phyloP scores from a whole-genome alignment of 2,113 vertebrate genomes.

The Sardina pilchardus region DNA sequence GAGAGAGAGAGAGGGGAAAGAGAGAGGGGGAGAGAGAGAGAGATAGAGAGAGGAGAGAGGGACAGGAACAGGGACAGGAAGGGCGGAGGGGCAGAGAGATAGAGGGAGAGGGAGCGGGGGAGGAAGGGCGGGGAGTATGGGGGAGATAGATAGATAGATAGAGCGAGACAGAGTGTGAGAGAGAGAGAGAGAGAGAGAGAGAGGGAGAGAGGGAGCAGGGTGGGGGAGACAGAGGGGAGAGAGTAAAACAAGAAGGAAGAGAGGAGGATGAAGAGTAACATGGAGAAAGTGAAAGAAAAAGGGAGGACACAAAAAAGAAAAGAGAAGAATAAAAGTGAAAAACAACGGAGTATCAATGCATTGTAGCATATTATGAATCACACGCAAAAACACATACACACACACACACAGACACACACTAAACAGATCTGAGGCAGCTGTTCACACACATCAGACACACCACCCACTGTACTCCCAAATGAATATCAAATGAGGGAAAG shows the following conservation, averaged over 20 bases:
- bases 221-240: background rate
- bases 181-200: too few relatives aligned
- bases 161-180: too few relatives aligned
- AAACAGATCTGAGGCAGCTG: constrained; percentile 10
- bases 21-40: background rate
- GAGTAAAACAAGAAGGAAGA: background rate
- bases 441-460: background rate
- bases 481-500: background rate
- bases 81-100: too few relatives aligned
- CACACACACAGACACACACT: background rate
- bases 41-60: background rate
- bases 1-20: background rate
- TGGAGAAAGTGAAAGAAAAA: background rate
- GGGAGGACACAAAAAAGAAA: background rate
- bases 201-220: background rate
- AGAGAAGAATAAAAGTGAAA: background rate
- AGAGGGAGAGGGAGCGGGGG: background rate
- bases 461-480: background rate
- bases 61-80: too few relatives aligned
- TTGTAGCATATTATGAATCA: background rate
- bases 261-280: background rate
- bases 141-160: too few relatives aligned
- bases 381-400: background rate
- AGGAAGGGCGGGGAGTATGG: too few relatives aligned
- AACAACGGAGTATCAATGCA: background rate